Evolutionary conservation across 2,888 invertebrate species (phyloP), one percentile per base, ranked within the genome.

Genomic region (Blastobasis lacticolella): DNA sequence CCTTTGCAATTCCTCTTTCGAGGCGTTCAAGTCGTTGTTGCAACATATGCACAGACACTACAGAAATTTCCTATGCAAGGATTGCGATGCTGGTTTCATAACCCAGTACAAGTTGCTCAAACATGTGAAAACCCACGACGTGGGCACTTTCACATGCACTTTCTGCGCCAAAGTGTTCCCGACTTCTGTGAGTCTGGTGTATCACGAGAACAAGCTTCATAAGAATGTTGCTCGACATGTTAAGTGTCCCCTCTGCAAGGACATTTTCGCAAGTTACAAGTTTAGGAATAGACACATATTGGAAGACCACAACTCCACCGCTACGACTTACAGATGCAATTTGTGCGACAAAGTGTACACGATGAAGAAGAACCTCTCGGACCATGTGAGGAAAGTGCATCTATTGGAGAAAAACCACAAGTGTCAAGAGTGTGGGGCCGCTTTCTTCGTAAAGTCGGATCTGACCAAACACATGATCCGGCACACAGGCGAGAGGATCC

Each of bases 21-120:
- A 56, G 5, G 62, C 57, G 6, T 72, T 71, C 50, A 70, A 66
- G 50, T 57, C 59, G 38, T 52, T 72, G 6, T 52, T 60, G 7
- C 67, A 70, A 38, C 82, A 82, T 49, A 75, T 79, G 72, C 70
- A 73, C 10, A 57, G 53, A 0, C 81, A 82, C 54, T 75, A 67
- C 45, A 68, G 64, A 37, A 78, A 77, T 57, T 76, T 60, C 45
- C 54, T 72, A 4, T 83, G 82, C 46, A 66, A 71, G 0, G 54
- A 66, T 0, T 74, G 73, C 44, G 60, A 64, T 23, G 55, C 56
- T 1, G 66, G 67, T 4, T 73, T 68, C 42, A 57, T 65, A 1
- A 68, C 66, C 38, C 54, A 57, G 0, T 53, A 42, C 5, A 52
- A 45, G 6, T 41, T 57, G 9, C 49, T 45, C 4, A 40, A 38